Conservation (phyloP, 2,797 vertebrate species). For the Aphelocoma californica region DNA sequence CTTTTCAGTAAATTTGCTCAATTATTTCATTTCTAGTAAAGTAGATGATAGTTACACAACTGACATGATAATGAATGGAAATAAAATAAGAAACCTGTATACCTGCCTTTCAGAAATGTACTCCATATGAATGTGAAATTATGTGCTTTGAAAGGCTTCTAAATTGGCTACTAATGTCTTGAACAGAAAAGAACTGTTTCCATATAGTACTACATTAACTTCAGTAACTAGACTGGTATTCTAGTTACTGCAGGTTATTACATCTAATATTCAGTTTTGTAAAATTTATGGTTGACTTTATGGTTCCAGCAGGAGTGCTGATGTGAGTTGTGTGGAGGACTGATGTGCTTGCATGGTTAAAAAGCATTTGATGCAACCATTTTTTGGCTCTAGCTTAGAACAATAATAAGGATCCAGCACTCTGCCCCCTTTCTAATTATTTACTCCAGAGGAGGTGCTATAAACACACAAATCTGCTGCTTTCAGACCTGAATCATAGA, state of each 20-base stretch:
- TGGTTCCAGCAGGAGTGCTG: background rate
- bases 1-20: background rate
- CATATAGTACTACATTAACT: background rate
- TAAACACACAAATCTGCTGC: background rate
- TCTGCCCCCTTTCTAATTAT: background rate
- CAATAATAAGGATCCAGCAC: background rate
- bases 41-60: background rate
- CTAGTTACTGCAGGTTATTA: background rate
- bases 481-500: background rate
- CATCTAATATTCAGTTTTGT: background rate
- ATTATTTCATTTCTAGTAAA: background rate
- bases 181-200: background rate
- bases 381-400: background rate
- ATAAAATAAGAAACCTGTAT: background rate
- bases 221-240: background rate
- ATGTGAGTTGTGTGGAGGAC: background rate
- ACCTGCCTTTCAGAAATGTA: background rate
- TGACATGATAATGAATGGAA: background rate
- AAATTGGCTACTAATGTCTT: background rate
- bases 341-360: background rate
- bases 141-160: background rate
- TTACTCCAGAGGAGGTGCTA: accelerated
- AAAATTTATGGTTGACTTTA: background rate
- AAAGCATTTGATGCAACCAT: background rate
- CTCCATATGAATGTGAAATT: background rate